Percentiles rank a stretch among this genome's conserved stretches.
Evolutionary conservation across 2,797 vertebrate genomes (phyloP).

Genomic region (Myripristis murdjan): DNA sequence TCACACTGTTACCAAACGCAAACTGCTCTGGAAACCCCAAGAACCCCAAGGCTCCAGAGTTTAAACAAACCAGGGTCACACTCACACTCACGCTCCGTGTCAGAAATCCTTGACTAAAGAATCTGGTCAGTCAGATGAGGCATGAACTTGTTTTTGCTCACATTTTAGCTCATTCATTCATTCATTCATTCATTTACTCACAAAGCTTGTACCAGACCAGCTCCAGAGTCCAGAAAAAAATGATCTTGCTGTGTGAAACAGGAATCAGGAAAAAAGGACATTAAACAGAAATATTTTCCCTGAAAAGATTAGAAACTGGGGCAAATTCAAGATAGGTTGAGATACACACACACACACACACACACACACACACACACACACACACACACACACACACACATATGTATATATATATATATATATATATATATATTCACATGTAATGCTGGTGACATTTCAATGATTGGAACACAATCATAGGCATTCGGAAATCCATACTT

Average conservation of each 20-base stretch:
- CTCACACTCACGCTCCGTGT: too few relatives aligned
- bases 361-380: too few relatives aligned
- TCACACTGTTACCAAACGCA: not conserved
- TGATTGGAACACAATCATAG: slow-evolving; percentile 76
- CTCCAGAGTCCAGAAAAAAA: not conserved
- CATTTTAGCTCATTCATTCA: too few relatives aligned
- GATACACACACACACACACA: too few relatives aligned
- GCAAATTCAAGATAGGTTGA: slow-evolving; percentile 51
- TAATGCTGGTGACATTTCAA: slow-evolving; percentile 73
- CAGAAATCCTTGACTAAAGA: not conserved
- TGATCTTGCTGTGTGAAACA: not conserved
- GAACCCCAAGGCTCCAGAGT: not conserved
- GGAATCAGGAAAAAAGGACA: not conserved
- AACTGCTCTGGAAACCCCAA: not conserved
- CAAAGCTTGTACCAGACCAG: not conserved
- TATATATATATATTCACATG: slow-evolving; percentile 54
- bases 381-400: too few relatives aligned
- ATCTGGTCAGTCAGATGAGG: not conserved
- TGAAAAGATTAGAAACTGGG: slow-evolving; percentile 50
- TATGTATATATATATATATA: too few relatives aligned
- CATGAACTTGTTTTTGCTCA: not conserved
- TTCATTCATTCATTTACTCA: not conserved
- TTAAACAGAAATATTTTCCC: slow-evolving; percentile 40
- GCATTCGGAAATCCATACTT: slow-evolving; percentile 82
- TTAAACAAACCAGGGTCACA: too few relatives aligned